Conservation (phyloP, 1,140 invertebrate species). For the Hesperophylax magnus region DNA sequence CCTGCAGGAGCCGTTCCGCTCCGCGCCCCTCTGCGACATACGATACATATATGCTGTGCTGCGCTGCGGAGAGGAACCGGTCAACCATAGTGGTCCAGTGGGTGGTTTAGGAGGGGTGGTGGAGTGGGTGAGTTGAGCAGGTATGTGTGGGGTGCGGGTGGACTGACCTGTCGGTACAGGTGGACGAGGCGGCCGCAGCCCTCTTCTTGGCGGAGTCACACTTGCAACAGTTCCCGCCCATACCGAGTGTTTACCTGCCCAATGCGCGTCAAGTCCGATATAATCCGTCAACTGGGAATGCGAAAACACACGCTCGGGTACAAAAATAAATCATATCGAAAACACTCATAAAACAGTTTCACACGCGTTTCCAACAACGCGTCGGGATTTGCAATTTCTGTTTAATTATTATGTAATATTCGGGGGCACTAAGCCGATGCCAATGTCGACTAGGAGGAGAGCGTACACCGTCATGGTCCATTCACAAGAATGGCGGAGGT, state of each 20-base stretch:
- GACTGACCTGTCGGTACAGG: conserved; percentile 27
- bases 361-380: conserved; percentile 21
- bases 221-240: conserved; percentile 56
- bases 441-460: background rate
- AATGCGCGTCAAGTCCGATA: conserved; percentile 21
- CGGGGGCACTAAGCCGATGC: conserved; percentile 21
- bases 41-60: background rate
- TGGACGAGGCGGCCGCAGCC: conserved; percentile 38
- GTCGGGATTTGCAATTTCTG: background rate
- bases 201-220: conserved; percentile 48
- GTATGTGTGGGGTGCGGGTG: background rate
- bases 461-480: background rate
- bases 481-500: background rate
- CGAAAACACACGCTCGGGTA: background rate
- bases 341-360: conserved; percentile 36
- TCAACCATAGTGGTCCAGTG: too few species aligned
- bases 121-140: background rate
- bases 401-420: conserved; percentile 4
- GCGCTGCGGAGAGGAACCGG: background rate
- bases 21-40: background rate
- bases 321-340: conserved; percentile 29
- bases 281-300: conserved; percentile 23
- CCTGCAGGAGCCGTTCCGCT: background rate
- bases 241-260: background rate
- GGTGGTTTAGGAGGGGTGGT: too few species aligned